A percentile compares a stretch with the other conserved stretches of the same genome.
These are phyloP conservation scores for Drosophila dunni DNA, from an alignment of 1,140 invertebrate genomes.

Conservation along the genomic window DNA sequence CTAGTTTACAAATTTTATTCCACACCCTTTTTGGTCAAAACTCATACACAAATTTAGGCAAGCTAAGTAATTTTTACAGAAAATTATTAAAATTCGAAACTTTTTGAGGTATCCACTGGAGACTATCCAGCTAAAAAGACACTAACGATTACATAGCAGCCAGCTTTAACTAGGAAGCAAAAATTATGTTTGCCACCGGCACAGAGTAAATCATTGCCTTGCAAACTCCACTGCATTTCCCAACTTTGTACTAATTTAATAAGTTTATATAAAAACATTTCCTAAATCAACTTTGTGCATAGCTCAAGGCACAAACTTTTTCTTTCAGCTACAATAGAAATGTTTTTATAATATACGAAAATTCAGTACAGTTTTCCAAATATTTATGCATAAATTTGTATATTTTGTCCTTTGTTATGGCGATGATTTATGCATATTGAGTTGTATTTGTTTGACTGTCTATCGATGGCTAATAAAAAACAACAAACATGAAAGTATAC, in stretches of 20 bases:
- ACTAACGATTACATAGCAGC: too few relatives aligned
- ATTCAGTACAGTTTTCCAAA: conserved; percentile 25
- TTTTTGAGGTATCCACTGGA: too few relatives aligned
- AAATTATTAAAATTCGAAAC: too few relatives aligned
- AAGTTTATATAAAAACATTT: conserved; percentile 7
- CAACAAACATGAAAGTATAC: conserved; percentile 11
- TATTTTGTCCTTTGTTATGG: conserved; percentile 19
- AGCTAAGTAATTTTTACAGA: too few relatives aligned
- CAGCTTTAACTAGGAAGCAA: too few relatives aligned
- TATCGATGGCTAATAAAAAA: conserved; percentile 38
- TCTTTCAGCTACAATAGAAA: not conserved
- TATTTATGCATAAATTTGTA: conserved; percentile 42
- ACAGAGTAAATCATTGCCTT: too few relatives aligned
- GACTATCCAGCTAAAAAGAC: too few relatives aligned
- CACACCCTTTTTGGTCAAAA: too few relatives aligned
- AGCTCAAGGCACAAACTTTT: not conserved
- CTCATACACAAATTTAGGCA: too few relatives aligned
- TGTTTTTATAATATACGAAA: conserved; percentile 5
- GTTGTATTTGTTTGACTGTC: conserved; percentile 19
- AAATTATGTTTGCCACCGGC: too few relatives aligned
- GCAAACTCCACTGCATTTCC: not conserved
- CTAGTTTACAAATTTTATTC: too few relatives aligned
- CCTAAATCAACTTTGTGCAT: conserved; percentile 7
- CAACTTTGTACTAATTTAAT: not conserved
- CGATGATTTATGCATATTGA: conserved; percentile 37